A percentile compares a stretch with the other conserved stretches of the same genome.
phyloP scores from a whole-genome alignment of 2,797 vertebrate species.

The Manis crassicaudata region DNA sequence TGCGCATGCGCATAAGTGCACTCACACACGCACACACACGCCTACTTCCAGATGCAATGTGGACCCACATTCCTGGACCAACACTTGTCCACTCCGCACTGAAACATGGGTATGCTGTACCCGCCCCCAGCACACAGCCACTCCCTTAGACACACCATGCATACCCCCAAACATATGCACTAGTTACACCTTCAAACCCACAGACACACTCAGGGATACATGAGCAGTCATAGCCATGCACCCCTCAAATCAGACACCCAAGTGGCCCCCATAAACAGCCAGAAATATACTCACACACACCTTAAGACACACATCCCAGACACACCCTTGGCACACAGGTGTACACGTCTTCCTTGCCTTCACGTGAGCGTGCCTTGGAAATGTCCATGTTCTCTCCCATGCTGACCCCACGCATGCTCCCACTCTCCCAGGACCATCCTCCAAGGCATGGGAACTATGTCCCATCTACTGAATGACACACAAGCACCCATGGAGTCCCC shows the following conservation, averaged over 20 bases:
- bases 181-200: neutral
- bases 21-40: neutral
- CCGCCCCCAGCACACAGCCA: neutral
- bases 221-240: rapidly evolving
- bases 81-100: neutral
- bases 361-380: rapidly evolving
- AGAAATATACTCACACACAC: too few relatives aligned
- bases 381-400: neutral
- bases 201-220: neutral
- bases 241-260: neutral
- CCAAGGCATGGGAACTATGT: neutral
- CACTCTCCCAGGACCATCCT: neutral
- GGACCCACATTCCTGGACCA: neutral
- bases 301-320: neutral
- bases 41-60: neutral
- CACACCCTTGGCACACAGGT: neutral
- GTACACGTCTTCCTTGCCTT: neutral
- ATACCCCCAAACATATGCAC: neutral
- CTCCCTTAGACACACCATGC: neutral
- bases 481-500: neutral
- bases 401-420: rapidly evolving
- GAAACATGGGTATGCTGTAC: too few relatives aligned
- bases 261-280: neutral
- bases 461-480: neutral
- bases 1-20: too few relatives aligned